Conservation (phyloP, 2,113 vertebrate genomes). For the Scophthalmus maximus region DNA sequence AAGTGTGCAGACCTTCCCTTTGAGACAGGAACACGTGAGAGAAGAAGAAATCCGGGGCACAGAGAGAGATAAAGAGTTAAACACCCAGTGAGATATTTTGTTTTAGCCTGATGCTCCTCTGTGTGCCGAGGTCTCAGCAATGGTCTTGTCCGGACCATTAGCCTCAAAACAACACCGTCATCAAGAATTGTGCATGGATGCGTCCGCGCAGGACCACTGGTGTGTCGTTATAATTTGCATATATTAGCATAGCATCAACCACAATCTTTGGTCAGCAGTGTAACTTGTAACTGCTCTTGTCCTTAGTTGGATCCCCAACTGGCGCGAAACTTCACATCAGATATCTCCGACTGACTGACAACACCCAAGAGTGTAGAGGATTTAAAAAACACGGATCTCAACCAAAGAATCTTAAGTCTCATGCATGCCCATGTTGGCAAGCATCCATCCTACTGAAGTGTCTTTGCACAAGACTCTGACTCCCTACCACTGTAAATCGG, state of each 20-base stretch:
- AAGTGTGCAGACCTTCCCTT: not conserved
- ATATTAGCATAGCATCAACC: slow-evolving; percentile 38
- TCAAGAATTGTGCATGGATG: slow-evolving; percentile 34
- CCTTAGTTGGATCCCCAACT: not conserved
- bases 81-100: slow-evolving; percentile 3
- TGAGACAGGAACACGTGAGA: not conserved
- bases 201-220: slow-evolving; percentile 34
- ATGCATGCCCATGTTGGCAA: not conserved
- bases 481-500: not conserved
- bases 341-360: too few species aligned
- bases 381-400: not conserved
- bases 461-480: not conserved
- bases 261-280: slow-evolving; percentile 43
- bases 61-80: not conserved
- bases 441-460: not conserved
- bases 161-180: slow-evolving; percentile 59
- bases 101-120: slow-evolving; percentile 31
- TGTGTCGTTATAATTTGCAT: slow-evolving; percentile 61
- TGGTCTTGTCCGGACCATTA: slow-evolving; percentile 53
- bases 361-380: too few species aligned
- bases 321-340: too few species aligned
- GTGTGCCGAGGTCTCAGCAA: slow-evolving; percentile 48
- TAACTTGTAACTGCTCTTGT: slow-evolving; percentile 26
- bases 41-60: slow-evolving; percentile 1
- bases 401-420: not conserved